Conservation (phyloP, 2,797 vertebrate species). For the Bucorvus abyssinicus region DNA sequence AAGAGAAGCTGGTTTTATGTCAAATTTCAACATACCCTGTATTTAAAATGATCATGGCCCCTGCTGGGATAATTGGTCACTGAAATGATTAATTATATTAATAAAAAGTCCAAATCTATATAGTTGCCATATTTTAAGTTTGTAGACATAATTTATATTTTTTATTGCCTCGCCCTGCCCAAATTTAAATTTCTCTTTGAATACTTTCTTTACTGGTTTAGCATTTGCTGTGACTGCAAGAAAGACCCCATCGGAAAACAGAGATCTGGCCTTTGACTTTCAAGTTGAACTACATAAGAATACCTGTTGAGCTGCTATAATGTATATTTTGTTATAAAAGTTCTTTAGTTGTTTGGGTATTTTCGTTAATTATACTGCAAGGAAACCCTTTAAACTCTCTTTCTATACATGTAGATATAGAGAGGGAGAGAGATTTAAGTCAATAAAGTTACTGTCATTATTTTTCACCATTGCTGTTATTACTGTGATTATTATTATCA, state of each 20-base stretch:
- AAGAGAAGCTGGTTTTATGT: not conserved
- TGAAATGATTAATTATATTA: not conserved
- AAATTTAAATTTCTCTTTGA: not conserved
- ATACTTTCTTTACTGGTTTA: not conserved
- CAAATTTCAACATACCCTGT: not conserved
- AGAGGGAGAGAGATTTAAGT: not conserved
- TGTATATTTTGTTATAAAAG: not conserved
- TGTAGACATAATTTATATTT: not conserved
- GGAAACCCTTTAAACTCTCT: not conserved
- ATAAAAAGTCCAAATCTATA: not conserved
- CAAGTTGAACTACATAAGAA: not conserved
- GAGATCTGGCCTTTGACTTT: not conserved
- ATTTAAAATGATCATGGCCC: not conserved
- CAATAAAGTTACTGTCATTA: not conserved
- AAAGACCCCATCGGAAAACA: not conserved
- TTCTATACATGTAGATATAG: not conserved
- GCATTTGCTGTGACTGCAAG: not conserved
- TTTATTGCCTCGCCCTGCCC: not conserved
- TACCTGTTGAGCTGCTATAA: not conserved
- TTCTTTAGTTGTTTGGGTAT: not conserved
- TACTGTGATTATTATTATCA: not conserved
- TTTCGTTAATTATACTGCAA: not conserved
- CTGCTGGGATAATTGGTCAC: not conserved
- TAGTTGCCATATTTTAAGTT: not conserved
- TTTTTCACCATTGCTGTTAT: not conserved